A percentile compares a stretch with the other conserved stretches of the same genome.
Evolutionary conservation across 2,797 vertebrate species (phyloP).

Genomic region (Falco cherrug): DNA sequence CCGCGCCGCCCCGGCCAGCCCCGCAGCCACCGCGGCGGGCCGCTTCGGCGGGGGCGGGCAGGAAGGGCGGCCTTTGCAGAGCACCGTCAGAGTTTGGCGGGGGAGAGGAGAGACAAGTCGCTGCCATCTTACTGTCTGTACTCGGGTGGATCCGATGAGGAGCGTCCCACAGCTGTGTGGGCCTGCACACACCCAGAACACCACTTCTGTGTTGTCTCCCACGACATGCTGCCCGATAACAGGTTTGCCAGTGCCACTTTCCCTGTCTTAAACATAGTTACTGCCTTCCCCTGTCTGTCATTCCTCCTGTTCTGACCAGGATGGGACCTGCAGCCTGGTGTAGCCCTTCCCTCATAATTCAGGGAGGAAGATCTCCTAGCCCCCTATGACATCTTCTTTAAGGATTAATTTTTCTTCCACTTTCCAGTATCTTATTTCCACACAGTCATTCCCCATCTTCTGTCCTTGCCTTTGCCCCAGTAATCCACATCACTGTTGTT

Average conservation of each 20-base stretch:
- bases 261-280: not conserved
- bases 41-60: not conserved
- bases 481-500: not conserved
- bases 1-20: not conserved
- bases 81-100: not conserved
- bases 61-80: not conserved
- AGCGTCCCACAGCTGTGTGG: rapidly evolving
- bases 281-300: not conserved
- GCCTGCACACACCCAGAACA: not conserved
- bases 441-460: not conserved
- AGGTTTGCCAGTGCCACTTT: not conserved
- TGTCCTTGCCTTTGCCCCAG: not conserved
- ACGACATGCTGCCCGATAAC: not conserved
- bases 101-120: not conserved
- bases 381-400: not conserved
- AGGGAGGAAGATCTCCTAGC: not conserved
- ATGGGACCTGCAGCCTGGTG: rapidly evolving
- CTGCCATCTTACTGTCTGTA: not conserved
- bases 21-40: rapidly evolving
- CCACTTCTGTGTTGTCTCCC: not conserved
- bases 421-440: not conserved
- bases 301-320: not conserved
- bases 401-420: not conserved
- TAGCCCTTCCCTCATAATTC: not conserved
- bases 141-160: not conserved